Conservation (phyloP, 2,113 vertebrate species). For the Campylorhamphus procurvoides region DNA sequence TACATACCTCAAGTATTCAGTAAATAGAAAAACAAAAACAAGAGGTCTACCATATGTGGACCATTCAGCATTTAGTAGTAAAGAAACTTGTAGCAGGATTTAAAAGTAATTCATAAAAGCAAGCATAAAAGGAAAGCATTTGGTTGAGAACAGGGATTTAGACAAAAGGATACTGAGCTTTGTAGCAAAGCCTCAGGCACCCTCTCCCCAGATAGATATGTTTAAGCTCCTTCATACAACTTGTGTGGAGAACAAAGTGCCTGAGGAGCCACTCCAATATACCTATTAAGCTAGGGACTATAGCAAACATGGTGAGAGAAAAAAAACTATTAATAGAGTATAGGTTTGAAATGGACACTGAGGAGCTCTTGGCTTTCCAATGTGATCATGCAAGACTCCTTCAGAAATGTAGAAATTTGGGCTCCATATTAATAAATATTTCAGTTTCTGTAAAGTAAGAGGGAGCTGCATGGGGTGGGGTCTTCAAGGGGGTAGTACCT, state of each 20-base stretch:
- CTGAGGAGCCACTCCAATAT: neutral
- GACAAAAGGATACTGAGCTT: neutral
- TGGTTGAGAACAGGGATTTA: neutral
- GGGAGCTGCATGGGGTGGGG: neutral
- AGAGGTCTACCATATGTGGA: neutral
- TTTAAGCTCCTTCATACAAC: neutral
- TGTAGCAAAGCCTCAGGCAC: neutral
- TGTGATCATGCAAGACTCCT: neutral
- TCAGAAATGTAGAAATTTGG: neutral
- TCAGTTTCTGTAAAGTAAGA: neutral
- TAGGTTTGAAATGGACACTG: neutral
- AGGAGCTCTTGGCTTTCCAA: neutral
- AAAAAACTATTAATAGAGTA: neutral
- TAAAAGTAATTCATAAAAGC: neutral
- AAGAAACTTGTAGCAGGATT: neutral
- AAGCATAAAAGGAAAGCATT: neutral
- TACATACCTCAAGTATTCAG: neutral
- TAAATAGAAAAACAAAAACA: slow-evolving; percentile 44
- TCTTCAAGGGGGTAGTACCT: neutral
- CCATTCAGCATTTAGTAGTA: neutral
- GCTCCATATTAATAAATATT: neutral
- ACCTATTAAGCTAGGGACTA: rapidly evolving
- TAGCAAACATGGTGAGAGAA: neutral
- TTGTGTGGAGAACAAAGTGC: neutral
- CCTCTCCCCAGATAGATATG: neutral